Percentiles rank a stretch among this genome's conserved stretches.
These are phyloP conservation scores for Desoria tigrina DNA, from an alignment of 2,888 invertebrate genomes.

Conservation along the genomic window DNA sequence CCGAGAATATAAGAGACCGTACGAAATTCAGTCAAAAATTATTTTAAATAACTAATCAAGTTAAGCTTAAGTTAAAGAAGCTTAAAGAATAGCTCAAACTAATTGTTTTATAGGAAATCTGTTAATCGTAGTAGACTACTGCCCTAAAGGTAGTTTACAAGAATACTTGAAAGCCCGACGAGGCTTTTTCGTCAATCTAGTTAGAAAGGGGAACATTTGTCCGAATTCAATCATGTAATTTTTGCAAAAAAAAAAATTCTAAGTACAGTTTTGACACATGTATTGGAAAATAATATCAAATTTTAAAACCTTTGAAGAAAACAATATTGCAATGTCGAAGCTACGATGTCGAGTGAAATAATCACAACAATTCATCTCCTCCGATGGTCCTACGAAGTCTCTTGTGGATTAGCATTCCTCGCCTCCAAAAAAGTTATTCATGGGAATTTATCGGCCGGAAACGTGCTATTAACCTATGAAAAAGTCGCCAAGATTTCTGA, in stretches of 20 bases:
- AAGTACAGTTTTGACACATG: not conserved
- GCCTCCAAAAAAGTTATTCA: not conserved
- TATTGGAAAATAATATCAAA: not conserved
- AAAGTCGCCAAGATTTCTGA: not conserved
- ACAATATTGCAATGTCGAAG: slow-evolving; percentile 7
- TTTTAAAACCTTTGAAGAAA: not conserved
- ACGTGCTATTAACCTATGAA: not conserved
- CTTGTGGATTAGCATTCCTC: not conserved
- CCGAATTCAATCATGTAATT: not conserved
- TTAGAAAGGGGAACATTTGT: slow-evolving; percentile 7
- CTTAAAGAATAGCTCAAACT: too few species aligned
- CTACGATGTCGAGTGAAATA: not conserved
- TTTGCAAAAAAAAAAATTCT: too few species aligned
- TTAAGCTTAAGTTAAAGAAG: too few species aligned
- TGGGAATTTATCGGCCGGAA: not conserved
- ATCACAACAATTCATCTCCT: not conserved
- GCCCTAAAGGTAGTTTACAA: not conserved
- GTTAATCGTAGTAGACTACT: slow-evolving; percentile 1
- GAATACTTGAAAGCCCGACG: not conserved
- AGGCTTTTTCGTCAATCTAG: not conserved
- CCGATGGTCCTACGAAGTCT: not conserved
- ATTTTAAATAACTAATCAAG: too few species aligned
- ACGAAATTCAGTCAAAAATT: too few species aligned
- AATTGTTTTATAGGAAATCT: slow-evolving; percentile 10
- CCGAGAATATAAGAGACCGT: slow-evolving; percentile 1